A percentile compares a stretch with the other conserved stretches of the same genome.
These are phyloP conservation scores for Musca domestica DNA, from an alignment of 1,140 invertebrate genomes.

Conservation along the genomic window DNA sequence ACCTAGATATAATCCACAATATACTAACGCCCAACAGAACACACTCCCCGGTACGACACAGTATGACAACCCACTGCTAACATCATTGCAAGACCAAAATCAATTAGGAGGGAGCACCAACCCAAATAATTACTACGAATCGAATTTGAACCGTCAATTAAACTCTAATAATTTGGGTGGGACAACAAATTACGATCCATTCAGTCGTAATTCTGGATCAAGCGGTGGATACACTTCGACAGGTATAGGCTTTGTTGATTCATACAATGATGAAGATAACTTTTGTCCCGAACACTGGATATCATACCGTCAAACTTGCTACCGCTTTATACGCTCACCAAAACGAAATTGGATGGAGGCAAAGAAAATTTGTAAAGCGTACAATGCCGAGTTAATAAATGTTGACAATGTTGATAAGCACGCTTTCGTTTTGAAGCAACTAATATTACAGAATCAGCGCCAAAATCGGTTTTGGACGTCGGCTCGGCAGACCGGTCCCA, in stretches of 20 bases:
- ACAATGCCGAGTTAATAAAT: conserved; percentile 76
- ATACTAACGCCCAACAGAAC: conserved; percentile 38
- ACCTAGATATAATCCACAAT: conserved; percentile 45
- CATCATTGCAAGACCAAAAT: conserved; percentile 32
- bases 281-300: conserved; percentile 82
- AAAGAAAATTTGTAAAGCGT: conserved; percentile 74
- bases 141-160: conserved; percentile 27
- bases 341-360: conserved; percentile 75
- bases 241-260: conserved; percentile 35
- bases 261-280: conserved; percentile 45
- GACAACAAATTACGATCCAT: conserved; percentile 41
- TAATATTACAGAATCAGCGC: conserved; percentile 79
- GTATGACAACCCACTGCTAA: conserved; percentile 43
- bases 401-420: conserved; percentile 83
- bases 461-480: conserved; percentile 85
- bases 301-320: conserved; percentile 73
- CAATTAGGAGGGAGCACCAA: conserved; percentile 12
- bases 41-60: conserved; percentile 29
- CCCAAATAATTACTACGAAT: conserved; percentile 32
- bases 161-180: neutral
- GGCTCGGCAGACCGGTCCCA: conserved; percentile 68
- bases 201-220: conserved; percentile 31
- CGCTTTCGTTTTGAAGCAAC: conserved; percentile 75
- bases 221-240: conserved; percentile 28
- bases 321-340: conserved; percentile 84